Evolutionary conservation across 2,113 vertebrate genomes (phyloP).

Genomic region (Cepphus grylle): DNA sequence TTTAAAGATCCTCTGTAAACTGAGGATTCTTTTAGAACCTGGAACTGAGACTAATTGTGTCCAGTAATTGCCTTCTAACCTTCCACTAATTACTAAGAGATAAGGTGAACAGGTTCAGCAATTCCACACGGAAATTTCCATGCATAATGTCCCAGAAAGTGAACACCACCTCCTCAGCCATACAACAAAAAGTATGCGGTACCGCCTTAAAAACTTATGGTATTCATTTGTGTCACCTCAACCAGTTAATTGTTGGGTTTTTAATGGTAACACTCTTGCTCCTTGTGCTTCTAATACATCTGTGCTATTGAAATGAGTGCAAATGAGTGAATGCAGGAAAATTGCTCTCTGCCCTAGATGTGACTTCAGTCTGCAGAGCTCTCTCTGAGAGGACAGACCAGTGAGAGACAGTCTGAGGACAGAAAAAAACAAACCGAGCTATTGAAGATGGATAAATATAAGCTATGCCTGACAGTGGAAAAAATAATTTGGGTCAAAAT

Average conservation of each 20-base stretch:
- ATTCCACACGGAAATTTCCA: not conserved
- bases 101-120: not conserved
- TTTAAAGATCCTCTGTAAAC: not conserved
- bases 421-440: not conserved
- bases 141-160: not conserved
- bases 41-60: not conserved
- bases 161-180: not conserved
- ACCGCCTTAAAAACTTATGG: not conserved
- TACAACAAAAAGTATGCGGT: not conserved
- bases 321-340: not conserved
- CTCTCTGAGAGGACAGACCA: not conserved
- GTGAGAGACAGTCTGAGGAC: not conserved
- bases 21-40: not conserved
- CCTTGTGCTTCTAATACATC: not conserved
- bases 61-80: not conserved
- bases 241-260: not conserved
- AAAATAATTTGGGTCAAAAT: not conserved
- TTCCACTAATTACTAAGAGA: not conserved
- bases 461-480: not conserved
- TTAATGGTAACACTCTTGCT: not conserved
- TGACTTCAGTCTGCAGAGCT: not conserved
- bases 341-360: not conserved
- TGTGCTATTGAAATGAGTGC: not conserved
- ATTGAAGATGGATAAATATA: not conserved
- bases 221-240: not conserved